phyloP scores from a whole-genome alignment of 2,113 vertebrate genomes.

The Bothrops jararaca region DNA sequence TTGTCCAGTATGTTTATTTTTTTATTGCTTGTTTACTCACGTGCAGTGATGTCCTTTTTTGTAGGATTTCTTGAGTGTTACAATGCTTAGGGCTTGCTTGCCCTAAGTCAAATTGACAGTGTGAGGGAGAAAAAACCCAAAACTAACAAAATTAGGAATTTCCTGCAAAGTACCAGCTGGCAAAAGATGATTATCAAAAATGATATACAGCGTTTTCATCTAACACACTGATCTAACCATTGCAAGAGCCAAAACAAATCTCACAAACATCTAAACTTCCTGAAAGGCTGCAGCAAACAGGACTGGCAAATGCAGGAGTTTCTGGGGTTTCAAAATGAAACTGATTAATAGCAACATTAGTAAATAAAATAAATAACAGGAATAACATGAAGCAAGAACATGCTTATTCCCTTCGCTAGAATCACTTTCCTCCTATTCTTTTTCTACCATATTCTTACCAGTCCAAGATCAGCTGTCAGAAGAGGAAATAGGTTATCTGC shows the following conservation, averaged over 20 bases:
- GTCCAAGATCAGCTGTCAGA: background rate
- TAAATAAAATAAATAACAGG: slow-evolving; percentile 2
- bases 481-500: background rate
- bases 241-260: background rate
- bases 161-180: slow-evolving; percentile 25
- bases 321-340: background rate
- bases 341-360: background rate
- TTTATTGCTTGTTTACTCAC: background rate
- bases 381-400: background rate
- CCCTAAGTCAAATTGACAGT: slow-evolving; percentile 18
- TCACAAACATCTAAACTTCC: background rate
- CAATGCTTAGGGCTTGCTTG: slow-evolving; percentile 38
- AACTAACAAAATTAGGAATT: slow-evolving; percentile 37
- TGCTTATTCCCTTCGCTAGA: background rate
- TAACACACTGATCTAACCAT: background rate
- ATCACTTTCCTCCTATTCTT: background rate
- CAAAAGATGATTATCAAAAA: slow-evolving; percentile 26
- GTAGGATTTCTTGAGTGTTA: background rate
- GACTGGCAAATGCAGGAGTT: background rate
- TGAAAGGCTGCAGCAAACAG: background rate
- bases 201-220: slow-evolving; percentile 1
- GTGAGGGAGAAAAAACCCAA: background rate
- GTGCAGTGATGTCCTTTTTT: slow-evolving; percentile 6
- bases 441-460: slow-evolving; percentile 14
- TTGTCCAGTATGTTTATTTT: background rate